These are phyloP conservation scores for Mystacides longicornis DNA, from an alignment of 2,888 invertebrate species.

Conservation along the genomic window DNA sequence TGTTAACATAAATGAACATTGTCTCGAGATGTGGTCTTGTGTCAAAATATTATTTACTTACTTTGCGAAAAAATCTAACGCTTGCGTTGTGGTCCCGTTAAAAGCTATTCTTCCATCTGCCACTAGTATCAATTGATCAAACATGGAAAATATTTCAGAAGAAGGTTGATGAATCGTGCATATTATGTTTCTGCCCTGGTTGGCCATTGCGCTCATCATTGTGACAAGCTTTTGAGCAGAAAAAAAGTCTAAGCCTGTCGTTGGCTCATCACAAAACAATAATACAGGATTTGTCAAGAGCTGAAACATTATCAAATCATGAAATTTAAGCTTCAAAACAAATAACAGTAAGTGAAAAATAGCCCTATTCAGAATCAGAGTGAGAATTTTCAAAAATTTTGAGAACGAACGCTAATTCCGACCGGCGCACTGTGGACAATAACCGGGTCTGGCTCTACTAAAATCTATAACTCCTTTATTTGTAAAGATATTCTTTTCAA, in stretches of 20 bases:
- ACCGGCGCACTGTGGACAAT: too few species aligned
- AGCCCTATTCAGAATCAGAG: too few species aligned
- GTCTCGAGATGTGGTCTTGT: background rate
- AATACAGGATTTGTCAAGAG: constrained; percentile 84
- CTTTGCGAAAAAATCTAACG: constrained; percentile 57
- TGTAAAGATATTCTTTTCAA: too few species aligned
- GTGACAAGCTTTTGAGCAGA: constrained; percentile 81
- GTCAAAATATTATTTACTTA: background rate
- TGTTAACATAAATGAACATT: too few species aligned
- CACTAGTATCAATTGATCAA: constrained; percentile 68
- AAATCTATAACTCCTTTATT: too few species aligned
- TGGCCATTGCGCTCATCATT: constrained; percentile 61
- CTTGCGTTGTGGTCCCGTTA: constrained; percentile 62
- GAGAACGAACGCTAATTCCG: too few species aligned
- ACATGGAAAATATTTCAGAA: constrained; percentile 76
- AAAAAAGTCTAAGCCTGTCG: constrained; percentile 87
- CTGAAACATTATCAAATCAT: constrained; percentile 37
- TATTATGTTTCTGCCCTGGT: constrained; percentile 75
- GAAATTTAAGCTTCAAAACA: background rate
- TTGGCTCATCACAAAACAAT: constrained; percentile 93
- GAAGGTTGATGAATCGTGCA: constrained; percentile 95
- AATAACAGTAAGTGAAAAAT: too few species aligned
- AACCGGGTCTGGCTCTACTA: too few species aligned
- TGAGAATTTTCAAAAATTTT: too few species aligned
- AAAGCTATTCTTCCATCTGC: constrained; percentile 84